phyloP scores from a whole-genome alignment of 2,797 vertebrate genomes.

The Brachymystax lenok region DNA sequence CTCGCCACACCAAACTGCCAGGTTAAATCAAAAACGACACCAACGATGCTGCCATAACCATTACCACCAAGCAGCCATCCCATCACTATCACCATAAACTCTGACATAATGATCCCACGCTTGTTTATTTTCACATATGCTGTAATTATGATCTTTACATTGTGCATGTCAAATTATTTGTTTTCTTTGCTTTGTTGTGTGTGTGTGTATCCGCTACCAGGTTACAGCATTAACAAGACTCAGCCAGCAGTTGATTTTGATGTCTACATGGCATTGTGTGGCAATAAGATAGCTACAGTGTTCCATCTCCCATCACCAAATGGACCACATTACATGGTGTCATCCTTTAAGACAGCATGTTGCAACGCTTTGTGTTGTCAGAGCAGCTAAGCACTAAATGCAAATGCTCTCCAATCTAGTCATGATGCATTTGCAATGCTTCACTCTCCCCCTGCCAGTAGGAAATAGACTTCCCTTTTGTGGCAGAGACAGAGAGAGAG shows the following conservation, averaged over 20 bases:
- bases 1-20: constrained; percentile 64
- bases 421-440: background rate
- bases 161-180: background rate
- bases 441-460: too few species aligned
- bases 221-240: too few species aligned
- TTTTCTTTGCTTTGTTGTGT: background rate
- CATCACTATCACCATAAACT: constrained; percentile 54
- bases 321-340: constrained; percentile 19
- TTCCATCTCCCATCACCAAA: constrained; percentile 13
- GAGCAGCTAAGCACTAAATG: background rate
- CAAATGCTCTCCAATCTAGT: background rate
- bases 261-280: background rate
- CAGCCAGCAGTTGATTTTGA: constrained; percentile 2
- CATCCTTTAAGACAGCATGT: constrained; percentile 17
- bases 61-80: constrained; percentile 47
- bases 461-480: background rate
- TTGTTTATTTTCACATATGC: constrained; percentile 44
- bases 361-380: constrained; percentile 3
- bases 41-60: constrained; percentile 51
- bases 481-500: background rate
- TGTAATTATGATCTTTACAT: constrained; percentile 38
- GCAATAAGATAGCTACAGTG: constrained; percentile 11
- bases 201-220: background rate
- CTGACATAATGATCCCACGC: constrained; percentile 41
- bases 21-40: constrained; percentile 71